These are phyloP conservation scores for Salvator merianae DNA, from an alignment of 2,113 vertebrate species.

Conservation along the genomic window DNA sequence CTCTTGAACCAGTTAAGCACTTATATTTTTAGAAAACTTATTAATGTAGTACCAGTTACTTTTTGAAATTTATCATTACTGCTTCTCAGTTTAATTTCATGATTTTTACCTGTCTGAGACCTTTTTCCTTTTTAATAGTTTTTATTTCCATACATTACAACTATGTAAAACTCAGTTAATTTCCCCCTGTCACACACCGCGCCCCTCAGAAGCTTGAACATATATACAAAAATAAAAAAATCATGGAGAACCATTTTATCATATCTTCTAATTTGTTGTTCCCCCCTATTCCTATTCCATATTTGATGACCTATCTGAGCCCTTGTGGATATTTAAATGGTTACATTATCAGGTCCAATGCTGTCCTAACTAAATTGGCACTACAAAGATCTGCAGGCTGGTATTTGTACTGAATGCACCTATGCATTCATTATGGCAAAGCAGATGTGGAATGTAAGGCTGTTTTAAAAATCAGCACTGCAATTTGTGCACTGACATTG, in stretches of 20 bases:
- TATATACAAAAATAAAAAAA: too few relatives aligned
- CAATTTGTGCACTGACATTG: slow-evolving; percentile 84
- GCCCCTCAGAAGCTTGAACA: too few relatives aligned
- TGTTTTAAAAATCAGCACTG: slow-evolving; percentile 76
- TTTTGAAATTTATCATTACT: slow-evolving; percentile 61
- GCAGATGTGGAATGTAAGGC: slow-evolving; percentile 78
- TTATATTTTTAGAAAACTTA: slow-evolving; percentile 58
- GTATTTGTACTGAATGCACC: slow-evolving; percentile 74
- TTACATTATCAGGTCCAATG: slow-evolving; percentile 66
- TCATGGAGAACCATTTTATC: too few relatives aligned
- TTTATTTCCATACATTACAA: too few relatives aligned
- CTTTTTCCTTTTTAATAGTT: too few relatives aligned
- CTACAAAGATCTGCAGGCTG: slow-evolving; percentile 65
- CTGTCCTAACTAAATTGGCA: slow-evolving; percentile 70
- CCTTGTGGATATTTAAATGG: slow-evolving; percentile 54
- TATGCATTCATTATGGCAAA: slow-evolving; percentile 75
- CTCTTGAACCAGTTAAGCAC: slow-evolving; percentile 68
- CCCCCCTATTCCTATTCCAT: too few relatives aligned
- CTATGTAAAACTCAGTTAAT: too few relatives aligned
- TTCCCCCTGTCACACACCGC: too few relatives aligned
- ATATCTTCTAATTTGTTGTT: too few relatives aligned
- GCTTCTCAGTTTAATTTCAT: slow-evolving; percentile 58
- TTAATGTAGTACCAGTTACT: slow-evolving; percentile 63
- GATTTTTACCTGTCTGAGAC: slow-evolving; percentile 53
- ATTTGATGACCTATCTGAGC: too few relatives aligned